A percentile compares a stretch with the other conserved stretches of the same genome.
These are phyloP conservation scores for Pterois miles DNA, from an alignment of 2,797 vertebrate genomes.

Conservation along the genomic window DNA sequence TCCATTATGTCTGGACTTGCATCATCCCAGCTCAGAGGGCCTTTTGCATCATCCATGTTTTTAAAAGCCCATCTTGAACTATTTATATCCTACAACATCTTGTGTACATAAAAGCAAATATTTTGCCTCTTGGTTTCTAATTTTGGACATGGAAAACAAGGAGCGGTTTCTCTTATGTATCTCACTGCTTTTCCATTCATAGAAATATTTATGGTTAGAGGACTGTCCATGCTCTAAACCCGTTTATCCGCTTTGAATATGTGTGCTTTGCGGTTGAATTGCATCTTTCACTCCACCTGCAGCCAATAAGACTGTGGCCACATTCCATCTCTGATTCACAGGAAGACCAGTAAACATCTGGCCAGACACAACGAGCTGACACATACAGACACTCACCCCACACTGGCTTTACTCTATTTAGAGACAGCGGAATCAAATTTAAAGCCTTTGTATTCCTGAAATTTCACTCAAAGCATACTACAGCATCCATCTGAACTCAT, in stretches of 20 bases:
- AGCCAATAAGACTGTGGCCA: slow-evolving; percentile 46
- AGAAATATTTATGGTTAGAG: slow-evolving; percentile 47
- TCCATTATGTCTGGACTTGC: neutral
- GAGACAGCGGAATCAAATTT: slow-evolving; percentile 17
- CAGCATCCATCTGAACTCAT: slow-evolving; percentile 15
- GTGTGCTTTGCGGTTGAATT: slow-evolving; percentile 27
- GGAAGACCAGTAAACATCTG: slow-evolving; percentile 51
- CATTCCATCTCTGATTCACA: slow-evolving; percentile 54
- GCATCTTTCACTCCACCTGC: slow-evolving; percentile 57
- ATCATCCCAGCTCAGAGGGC: neutral
- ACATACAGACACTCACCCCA: neutral
- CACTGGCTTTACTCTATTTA: neutral
- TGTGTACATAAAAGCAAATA: slow-evolving; percentile 48
- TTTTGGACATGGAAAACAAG: slow-evolving; percentile 48
- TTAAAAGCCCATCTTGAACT: slow-evolving; percentile 35
- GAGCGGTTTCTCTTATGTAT: neutral
- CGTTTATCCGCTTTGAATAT: neutral
- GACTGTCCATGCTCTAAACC: neutral
- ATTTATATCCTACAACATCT: slow-evolving; percentile 39
- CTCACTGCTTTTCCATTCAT: slow-evolving; percentile 33
- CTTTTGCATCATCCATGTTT: neutral
- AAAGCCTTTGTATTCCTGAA: slow-evolving; percentile 2
- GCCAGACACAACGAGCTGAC: slow-evolving; percentile 51
- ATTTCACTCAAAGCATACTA: neutral
- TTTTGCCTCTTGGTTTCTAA: slow-evolving; percentile 34